Base-by-base conservation (phyloP, 2,888 invertebrate species). In the Petrolisthes manimaculis region DNA sequence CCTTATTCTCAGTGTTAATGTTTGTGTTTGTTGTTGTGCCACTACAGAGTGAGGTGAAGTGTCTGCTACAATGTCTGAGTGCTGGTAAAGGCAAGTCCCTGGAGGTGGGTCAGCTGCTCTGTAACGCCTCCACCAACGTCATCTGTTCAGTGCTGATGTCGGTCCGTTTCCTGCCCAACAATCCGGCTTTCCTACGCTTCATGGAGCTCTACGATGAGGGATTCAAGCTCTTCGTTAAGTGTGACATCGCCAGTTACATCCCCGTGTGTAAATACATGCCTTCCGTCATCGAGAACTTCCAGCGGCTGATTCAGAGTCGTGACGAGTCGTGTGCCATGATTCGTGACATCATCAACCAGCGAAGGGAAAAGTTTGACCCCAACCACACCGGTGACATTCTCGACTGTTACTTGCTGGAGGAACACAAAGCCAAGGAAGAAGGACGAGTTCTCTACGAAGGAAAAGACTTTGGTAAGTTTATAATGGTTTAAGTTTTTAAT, bases 131-230 rank as follows among this genome's bases (percentile, higher is more conserved):
- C 91, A 97, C 96, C 92, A 98, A 98, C 93, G 97, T 98, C 5
- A 97, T 98, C 91, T 97, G 97, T 93, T 96, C 96, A 91, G 95
- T 97, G 92, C 95, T 97, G 92, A 97, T 98, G 97, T 96, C 97
- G 61, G 95, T 96, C 5, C 95, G 97, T 75, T 98, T 97, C 93
- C 95, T 95, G 87, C 95, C 95, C 91, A 95, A 96, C 84, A 97
- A 97, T 92, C 93, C 94, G 5, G 95, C 96, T 84, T 97, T 97
- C 93, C 94, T 95, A 84, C 94, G 96, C 86, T 96, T 97, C 92
- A 97, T 97, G 94, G 86, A 86, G 71, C 89, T 90, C n/a, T 81
- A 90, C 37, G 97, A 97, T 92, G 97, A 98, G 93, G 98, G 98
- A 56, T 97, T 98, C 95, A 94, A 95, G 87, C 94, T 97, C 0